A percentile compares a stretch with the other conserved stretches of the same genome.
Conservation (phyloP, 2,113 vertebrate genomes). For the Percina caprodes region DNA sequence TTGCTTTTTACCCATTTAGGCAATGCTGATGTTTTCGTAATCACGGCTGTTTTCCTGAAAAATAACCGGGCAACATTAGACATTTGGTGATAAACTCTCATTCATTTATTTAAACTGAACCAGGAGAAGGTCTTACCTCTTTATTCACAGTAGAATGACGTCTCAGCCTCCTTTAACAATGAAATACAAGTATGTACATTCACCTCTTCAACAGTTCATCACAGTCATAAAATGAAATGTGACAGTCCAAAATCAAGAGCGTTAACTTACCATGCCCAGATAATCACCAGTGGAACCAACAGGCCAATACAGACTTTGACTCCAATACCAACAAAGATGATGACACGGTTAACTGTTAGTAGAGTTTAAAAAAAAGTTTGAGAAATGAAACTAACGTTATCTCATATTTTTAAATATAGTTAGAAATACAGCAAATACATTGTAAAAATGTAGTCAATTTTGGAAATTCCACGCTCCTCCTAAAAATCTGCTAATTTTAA, state of each 20-base stretch:
- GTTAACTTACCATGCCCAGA: constrained; percentile 54
- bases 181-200: neutral
- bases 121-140: constrained; percentile 11
- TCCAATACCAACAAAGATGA: constrained; percentile 33
- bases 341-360: neutral
- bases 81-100: neutral
- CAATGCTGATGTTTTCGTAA: constrained; percentile 3
- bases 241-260: neutral
- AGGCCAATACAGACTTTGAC: constrained; percentile 28
- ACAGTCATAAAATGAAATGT: neutral
- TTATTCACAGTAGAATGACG: neutral
- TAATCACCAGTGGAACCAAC: constrained; percentile 31
- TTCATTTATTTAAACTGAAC: neutral
- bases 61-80: neutral
- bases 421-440: neutral
- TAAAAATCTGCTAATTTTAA: neutral
- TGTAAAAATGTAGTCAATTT: neutral
- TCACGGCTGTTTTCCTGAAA: constrained; percentile 37
- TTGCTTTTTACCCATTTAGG: neutral
- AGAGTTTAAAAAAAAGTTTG: neutral
- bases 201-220: neutral
- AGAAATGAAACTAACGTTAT: neutral
- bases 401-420: neutral
- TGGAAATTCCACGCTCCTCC: neutral
- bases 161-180: constrained; percentile 15